Conservation (phyloP, 2,888 invertebrate genomes). For the Polylopha cassiicola region DNA sequence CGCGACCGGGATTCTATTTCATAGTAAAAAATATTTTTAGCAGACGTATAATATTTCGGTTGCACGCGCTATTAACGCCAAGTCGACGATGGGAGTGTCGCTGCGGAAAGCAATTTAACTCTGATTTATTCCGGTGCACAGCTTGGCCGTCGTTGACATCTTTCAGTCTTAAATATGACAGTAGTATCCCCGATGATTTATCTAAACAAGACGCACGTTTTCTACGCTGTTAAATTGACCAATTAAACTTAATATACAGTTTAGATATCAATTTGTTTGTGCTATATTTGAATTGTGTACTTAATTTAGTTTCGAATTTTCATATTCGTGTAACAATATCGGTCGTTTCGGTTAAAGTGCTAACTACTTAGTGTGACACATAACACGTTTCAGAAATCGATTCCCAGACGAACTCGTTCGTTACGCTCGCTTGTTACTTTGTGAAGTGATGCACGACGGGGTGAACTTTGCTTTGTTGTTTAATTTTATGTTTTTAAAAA, state of each 20-base stretch:
- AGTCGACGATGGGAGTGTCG: constrained; percentile 68
- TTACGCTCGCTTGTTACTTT: constrained; percentile 59
- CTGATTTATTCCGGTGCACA: constrained; percentile 65
- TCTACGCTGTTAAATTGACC: constrained; percentile 31
- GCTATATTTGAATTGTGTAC: background rate
- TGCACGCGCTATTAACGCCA: constrained; percentile 75
- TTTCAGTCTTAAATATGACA: constrained; percentile 64
- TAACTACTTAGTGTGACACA: constrained; percentile 22
- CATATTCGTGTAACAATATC: constrained; percentile 22
- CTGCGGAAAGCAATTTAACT: constrained; percentile 71
- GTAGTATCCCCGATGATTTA: constrained; percentile 59
- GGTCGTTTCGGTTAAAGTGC: constrained; percentile 14
- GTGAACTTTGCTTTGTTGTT: constrained; percentile 52
- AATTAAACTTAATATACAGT: constrained; percentile 24
- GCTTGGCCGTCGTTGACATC: constrained; percentile 61
- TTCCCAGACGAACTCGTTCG: constrained; percentile 44
- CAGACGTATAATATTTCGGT: constrained; percentile 65
- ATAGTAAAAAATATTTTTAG: constrained; percentile 58
- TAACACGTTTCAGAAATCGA: constrained; percentile 33
- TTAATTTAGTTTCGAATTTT: background rate
- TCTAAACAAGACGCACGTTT: constrained; percentile 38
- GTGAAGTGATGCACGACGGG: constrained; percentile 57
- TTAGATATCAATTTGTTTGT: constrained; percentile 4
- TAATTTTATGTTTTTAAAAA: constrained; percentile 48
- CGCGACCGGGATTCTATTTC: constrained; percentile 54